Conservation (phyloP, 1,140 invertebrate species). For the Lasaia peninsularis region DNA sequence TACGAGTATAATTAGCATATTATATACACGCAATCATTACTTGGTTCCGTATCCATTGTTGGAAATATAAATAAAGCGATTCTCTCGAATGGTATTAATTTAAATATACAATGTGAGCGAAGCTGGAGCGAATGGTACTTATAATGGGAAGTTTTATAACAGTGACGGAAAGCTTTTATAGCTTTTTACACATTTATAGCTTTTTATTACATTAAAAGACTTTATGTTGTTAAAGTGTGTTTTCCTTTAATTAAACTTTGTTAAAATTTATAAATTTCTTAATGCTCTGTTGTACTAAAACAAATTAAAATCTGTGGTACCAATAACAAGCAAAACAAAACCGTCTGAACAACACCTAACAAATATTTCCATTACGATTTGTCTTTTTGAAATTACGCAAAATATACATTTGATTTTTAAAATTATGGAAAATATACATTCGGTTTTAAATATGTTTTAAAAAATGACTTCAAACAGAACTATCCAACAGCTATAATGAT, state of each 20-base stretch:
- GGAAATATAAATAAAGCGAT: constrained; percentile 3
- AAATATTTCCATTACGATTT: too few species aligned
- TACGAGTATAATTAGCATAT: neutral
- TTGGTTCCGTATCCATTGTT: constrained; percentile 1
- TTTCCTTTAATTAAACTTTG: too few species aligned
- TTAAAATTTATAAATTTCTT: too few species aligned
- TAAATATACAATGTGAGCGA: constrained; percentile 3
- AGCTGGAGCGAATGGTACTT: neutral
- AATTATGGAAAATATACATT: too few species aligned
- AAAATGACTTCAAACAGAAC: too few species aligned
- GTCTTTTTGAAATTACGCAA: too few species aligned
- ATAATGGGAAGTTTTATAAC: constrained; percentile 1
- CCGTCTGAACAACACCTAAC: too few species aligned
- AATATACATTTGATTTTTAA: too few species aligned
- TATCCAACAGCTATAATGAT: too few species aligned
- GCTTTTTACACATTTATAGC: neutral
- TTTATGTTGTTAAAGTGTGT: neutral
- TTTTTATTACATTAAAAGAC: neutral
- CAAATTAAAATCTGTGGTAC: neutral
- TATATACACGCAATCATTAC: neutral
- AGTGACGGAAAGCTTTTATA: neutral
- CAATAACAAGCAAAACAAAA: too few species aligned
- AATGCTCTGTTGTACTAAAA: too few species aligned
- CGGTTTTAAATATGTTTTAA: too few species aligned
- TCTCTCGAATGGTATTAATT: constrained; percentile 7